phyloP scores from a whole-genome alignment of 2,113 vertebrate genomes.

The Guaruba guarouba region DNA sequence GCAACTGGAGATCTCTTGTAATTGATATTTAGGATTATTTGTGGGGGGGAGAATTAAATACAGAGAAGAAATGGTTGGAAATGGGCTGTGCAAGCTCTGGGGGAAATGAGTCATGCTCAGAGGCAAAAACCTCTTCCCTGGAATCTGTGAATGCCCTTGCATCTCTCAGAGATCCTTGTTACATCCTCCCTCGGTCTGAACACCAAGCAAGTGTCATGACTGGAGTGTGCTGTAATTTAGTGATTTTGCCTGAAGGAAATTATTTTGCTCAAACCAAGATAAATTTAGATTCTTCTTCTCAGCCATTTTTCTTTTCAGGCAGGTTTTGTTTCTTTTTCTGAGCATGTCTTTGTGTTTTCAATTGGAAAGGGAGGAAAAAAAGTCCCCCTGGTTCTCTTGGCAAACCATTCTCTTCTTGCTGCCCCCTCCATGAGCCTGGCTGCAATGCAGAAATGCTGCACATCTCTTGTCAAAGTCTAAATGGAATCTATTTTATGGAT shows the following conservation, averaged over 20 bases:
- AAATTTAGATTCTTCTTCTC: neutral
- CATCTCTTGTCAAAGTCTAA: neutral
- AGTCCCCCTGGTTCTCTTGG: neutral
- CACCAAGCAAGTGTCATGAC: neutral
- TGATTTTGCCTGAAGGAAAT: neutral
- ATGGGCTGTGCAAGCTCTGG: neutral
- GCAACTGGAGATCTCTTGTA: neutral
- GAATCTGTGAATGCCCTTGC: neutral
- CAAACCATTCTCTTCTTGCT: neutral
- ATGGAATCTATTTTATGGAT: neutral
- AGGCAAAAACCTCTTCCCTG: neutral
- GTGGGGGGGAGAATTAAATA: neutral
- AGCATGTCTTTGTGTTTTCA: neutral
- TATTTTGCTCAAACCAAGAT: neutral
- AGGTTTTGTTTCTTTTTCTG: neutral
- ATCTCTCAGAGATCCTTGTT: neutral
- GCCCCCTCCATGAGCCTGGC: rapidly evolving
- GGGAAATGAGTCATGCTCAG: rapidly evolving
- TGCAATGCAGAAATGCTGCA: neutral
- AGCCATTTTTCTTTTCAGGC: neutral
- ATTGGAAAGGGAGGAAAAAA: neutral
- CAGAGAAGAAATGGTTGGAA: neutral
- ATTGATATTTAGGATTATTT: neutral
- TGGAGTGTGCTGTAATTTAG: neutral
- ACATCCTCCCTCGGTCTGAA: neutral